Evolutionary conservation across 2,888 invertebrate genomes (phyloP), one percentile per base, ranked within the genome.

Genomic region (Laspeyria flexula): DNA sequence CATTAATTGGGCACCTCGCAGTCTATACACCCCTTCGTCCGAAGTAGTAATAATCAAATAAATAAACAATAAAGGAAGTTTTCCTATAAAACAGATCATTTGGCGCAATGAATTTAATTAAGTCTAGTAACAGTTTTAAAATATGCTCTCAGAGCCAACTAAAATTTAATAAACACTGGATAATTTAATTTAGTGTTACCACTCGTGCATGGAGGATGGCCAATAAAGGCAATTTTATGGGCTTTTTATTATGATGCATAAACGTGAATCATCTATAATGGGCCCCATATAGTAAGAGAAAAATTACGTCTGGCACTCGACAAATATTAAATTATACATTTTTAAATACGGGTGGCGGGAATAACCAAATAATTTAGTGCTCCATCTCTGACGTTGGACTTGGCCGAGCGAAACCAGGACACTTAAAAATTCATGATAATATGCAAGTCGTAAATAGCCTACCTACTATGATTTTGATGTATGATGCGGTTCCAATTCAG

Each of bases 231-330:
- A 63, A 85, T 88, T 91, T 92, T 86, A 92, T 90, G 75, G 85
- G 79, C 65, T 81, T 91, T 91, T 91, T 91, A 92, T 90, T 89
- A 86, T 90, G 90, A 89, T 85, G 85, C 88, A 90, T 86, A 85
- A 88, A 85, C 86, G 83, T 90, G 85, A 88, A 91, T 90, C 88
- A 88, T 77, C 80, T 79, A 80, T 86, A 86, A 88, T 82, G 85
- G 81, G 56, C 35, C 60, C 68, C 66, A 69, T 72, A 69, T 73
- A 70, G 70, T 75, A 80, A 66, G 74, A 79, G 71, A 83, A 83
- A 84, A 81, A 75, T 76, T 79, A 81, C 71, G 66, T 68, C 60
- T 69, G 65, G 60, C 75, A 71, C 77, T 79, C 75, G 65, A 73
- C 73, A 79, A 77, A 79, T 77, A 79, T 79, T 66, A 76, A 77